Base-by-base conservation (phyloP, 2,113 vertebrate genomes). In the Seriola dumerili region DNA sequence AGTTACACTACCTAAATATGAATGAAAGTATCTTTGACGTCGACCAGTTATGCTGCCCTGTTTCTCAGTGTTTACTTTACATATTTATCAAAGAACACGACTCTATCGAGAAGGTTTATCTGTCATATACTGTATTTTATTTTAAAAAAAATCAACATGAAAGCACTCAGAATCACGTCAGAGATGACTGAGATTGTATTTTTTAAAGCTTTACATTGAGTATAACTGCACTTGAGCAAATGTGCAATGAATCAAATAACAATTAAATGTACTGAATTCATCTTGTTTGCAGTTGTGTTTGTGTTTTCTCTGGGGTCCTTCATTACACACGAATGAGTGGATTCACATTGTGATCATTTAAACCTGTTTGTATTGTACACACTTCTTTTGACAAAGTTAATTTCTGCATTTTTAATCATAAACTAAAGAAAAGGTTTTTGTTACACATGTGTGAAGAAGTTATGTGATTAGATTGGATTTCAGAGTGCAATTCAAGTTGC, bases 181-280 rank as follows among this genome's bases (percentile, higher is more conserved):
- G 89, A 91, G 81, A 94, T 90, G 81, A 92, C 89, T 92, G 88
- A 94, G 93, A 94, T 93, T 94, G 93, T 94, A 94, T 94, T 94
- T 95, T 94, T 91, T 90, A 91, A 94, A 94, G 92, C 92, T 94
- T 95, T 94, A 94, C 92, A 93, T 88, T 89, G 88, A 92, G 80
- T 89, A 90, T 91, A 83, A 91, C 82, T 89, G 87, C 92, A 93
- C 90, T 86, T 84, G 75, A 88, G 86, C 78, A 91, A 90, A 84
- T 91, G 91, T 92, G 88, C 81, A 89, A 92, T 91, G 80, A 93
- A 92, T 70, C 80, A 88, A 84, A 76, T 89, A 91, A 93, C 86
- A 89, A 95, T 88, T 94, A 95, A 95, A 95, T 94, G 89, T 93
- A 92, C 73, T 91, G 89, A 91, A 91, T 87, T 93, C 55, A 89